Base-by-base conservation (phyloP, 2,888 invertebrate genomes). In the Melanotus villosus region DNA sequence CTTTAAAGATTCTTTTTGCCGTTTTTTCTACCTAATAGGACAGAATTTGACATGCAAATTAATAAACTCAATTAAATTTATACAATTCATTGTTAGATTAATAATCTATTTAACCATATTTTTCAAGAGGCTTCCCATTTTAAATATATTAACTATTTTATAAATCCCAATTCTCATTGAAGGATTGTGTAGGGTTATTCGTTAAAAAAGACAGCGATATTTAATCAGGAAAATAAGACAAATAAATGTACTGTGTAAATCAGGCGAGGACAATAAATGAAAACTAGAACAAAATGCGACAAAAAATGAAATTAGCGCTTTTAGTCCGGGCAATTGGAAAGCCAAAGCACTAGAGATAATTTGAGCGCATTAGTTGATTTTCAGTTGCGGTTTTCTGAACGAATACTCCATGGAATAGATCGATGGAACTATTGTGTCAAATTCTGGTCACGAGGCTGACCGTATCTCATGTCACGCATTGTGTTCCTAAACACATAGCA, bases 401-500 rank as follows among this genome's bases (percentile, higher is more conserved):
- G 79, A 79, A 79, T 77, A 76, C 77, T 75, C 74, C 73, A 69
- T 71, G 47, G 47, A 63, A 78, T 79, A 78, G 80, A 80, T 82
- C 81, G 80, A 82, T 80, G 77, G 56, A 73, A 72, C 71, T 72
- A 75, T 80, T 80, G 78, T 78, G 74, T 76, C 75, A 75, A 76
- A 83, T 82, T 82, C 82, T 77, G 80, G 81, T 82, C 82, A 83
- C 83, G 83, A 79, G 77, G 75, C 76, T 75, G 79, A 78, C 79
- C 81, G 80, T 81, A 80, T 82, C 81, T 78, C 79, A 77, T 81
- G 77, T 78, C 81, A 81, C 79, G 80, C 79, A 80, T 81, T 81
- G 80, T 82, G 80, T 82, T 80, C 76, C 80, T 78, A 82, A 82
- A 83, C 81, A 82, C 77, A 81, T 78, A 78, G 78, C 76, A 77